Conservation (phyloP, 2,888 invertebrate species). For the Penaeus monodon region DNA sequence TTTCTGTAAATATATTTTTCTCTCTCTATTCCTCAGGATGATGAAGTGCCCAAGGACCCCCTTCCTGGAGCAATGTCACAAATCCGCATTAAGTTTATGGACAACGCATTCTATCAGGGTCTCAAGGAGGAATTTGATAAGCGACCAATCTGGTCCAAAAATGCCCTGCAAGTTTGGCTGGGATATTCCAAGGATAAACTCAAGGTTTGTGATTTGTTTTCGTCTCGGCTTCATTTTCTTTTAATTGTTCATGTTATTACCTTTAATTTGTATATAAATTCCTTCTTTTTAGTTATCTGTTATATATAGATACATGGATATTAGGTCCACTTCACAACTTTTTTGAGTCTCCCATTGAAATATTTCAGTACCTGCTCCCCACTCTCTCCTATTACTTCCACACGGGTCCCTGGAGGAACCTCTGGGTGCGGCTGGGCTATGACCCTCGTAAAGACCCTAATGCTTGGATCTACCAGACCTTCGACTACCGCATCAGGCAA, state of each 20-base stretch:
- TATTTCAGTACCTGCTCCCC: conserved; percentile 83
- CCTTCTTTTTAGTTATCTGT: too few species aligned
- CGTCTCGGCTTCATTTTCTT: too few species aligned
- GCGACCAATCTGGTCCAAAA: conserved; percentile 90
- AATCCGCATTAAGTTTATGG: conserved; percentile 61
- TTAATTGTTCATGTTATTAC: too few species aligned
- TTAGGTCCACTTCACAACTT: too few species aligned
- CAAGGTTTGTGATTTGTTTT: conserved; percentile 41
- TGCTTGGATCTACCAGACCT: conserved; percentile 86
- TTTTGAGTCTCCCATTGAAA: not conserved
- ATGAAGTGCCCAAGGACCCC: conserved; percentile 76
- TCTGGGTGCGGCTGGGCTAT: conserved; percentile 92
- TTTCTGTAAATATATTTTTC: not conserved
- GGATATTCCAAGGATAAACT: conserved; percentile 59
- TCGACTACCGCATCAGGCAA: conserved; percentile 66
- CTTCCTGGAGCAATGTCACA: conserved; percentile 68
- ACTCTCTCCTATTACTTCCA: conserved; percentile 86
- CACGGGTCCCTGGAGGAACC: conserved; percentile 91
- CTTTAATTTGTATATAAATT: too few species aligned
- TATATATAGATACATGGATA: too few species aligned
- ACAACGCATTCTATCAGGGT: conserved; percentile 44
- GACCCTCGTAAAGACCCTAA: conserved; percentile 87
- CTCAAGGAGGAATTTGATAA: conserved; percentile 77
- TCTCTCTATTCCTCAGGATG: conserved; percentile 31
- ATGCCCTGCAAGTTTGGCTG: conserved; percentile 74